Evolutionary conservation across 2,888 invertebrate genomes (phyloP).

Genomic region (Allophyes oxyacanthae): DNA sequence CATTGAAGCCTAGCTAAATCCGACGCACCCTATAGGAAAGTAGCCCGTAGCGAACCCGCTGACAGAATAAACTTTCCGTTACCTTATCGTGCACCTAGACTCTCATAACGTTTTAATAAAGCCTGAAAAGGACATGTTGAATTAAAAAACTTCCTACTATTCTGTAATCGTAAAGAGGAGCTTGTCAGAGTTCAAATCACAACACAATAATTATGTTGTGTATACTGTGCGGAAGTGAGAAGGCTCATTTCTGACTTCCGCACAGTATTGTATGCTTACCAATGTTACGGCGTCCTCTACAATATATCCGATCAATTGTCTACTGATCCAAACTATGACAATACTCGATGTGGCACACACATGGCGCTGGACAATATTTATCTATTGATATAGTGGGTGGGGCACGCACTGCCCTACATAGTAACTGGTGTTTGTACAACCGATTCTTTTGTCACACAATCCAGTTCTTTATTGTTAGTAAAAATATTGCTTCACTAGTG

Average conservation of each 20-base stretch:
- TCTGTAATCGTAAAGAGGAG: too few relatives aligned
- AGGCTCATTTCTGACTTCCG: background rate
- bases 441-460: slow-evolving; percentile 31
- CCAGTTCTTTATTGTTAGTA: background rate
- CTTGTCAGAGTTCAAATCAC: background rate
- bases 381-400: slow-evolving; percentile 21
- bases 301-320: slow-evolving; percentile 26
- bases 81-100: too few relatives aligned
- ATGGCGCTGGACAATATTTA: slow-evolving; percentile 31
- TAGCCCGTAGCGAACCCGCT: too few relatives aligned
- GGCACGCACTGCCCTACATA: slow-evolving; percentile 44
- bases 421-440: slow-evolving; percentile 41
- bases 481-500: slow-evolving; percentile 12
- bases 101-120: too few relatives aligned
- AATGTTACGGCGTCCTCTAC: slow-evolving; percentile 25
- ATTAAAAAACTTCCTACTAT: too few relatives aligned
- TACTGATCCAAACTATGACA: slow-evolving; percentile 15
- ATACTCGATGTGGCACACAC: slow-evolving; percentile 31
- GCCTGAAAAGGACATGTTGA: too few relatives aligned
- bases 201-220: too few relatives aligned
- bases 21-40: too few relatives aligned
- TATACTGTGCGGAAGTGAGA: too few relatives aligned
- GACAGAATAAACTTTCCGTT: too few relatives aligned
- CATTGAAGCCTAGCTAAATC: too few relatives aligned
- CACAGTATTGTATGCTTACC: slow-evolving; percentile 13